A percentile compares a stretch with the other conserved stretches of the same genome.
phyloP scores from a whole-genome alignment of 2,113 vertebrate genomes.

The Lampris megalopsis region DNA sequence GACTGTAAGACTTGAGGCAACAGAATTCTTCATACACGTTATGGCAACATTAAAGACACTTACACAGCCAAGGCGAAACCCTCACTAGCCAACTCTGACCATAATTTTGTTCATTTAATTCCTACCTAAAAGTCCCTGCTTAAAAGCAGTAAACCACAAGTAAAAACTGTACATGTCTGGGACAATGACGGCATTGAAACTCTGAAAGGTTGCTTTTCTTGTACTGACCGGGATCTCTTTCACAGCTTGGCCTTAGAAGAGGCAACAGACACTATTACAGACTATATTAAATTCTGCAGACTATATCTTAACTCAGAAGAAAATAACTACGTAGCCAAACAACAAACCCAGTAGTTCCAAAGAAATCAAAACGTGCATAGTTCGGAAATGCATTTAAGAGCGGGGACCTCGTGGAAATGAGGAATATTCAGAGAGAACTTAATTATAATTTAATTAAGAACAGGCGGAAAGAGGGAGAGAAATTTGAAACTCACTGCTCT shows the following conservation, averaged over 20 bases:
- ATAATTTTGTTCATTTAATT: slow-evolving; percentile 1
- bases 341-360: background rate
- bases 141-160: background rate
- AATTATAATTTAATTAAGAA: background rate
- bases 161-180: background rate
- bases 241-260: background rate
- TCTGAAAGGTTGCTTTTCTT: no score
- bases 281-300: background rate
- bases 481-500: background rate
- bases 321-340: background rate
- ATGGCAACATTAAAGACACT: no score
- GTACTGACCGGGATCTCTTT: no score
- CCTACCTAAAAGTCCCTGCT: background rate
- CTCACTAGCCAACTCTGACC: background rate
- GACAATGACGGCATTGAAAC: slow-evolving; percentile 6
- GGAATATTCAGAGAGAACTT: slow-evolving; percentile 1
- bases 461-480: background rate
- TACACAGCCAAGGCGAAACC: slow-evolving; percentile 1
- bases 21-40: background rate
- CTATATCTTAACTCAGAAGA: background rate
- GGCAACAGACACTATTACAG: slow-evolving; percentile 2
- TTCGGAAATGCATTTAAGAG: background rate
- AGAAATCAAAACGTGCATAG: background rate
- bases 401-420: background rate
- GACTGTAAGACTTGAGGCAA: background rate